Evolutionary conservation across 2,797 vertebrate genomes (phyloP).

Genomic region (Alca torda): DNA sequence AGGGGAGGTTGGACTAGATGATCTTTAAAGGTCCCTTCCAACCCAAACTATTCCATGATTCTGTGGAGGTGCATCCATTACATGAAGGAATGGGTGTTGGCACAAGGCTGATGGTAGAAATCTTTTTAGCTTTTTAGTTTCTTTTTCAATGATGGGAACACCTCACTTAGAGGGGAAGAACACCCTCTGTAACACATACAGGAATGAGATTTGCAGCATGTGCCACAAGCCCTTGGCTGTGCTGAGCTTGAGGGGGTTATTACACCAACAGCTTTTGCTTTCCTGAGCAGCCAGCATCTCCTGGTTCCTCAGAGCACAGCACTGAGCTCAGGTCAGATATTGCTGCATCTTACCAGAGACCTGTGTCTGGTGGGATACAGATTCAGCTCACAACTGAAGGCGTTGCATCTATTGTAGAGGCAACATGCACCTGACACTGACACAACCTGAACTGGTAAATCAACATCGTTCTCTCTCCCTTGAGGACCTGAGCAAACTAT

Average conservation of each 20-base stretch:
- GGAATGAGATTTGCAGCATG: too few species aligned
- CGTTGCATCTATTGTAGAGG: too few species aligned
- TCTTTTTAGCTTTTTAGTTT: neutral
- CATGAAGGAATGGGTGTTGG: neutral
- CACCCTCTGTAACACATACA: too few species aligned
- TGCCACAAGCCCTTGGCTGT: too few species aligned
- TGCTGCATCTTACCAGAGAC: neutral
- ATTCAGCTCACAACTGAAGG: neutral
- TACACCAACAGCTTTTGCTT: too few species aligned
- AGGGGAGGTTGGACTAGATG: too few species aligned
- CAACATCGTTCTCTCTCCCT: neutral
- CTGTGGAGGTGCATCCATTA: neutral
- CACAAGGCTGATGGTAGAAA: neutral
- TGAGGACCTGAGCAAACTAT: neutral
- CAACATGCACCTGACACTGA: neutral
- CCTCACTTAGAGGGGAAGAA: neutral
- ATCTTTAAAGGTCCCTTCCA: too few species aligned
- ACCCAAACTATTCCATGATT: neutral
- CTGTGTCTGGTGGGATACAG: neutral
- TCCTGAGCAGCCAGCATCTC: too few species aligned
- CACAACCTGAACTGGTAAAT: neutral
- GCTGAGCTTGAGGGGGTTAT: too few species aligned
- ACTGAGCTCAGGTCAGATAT: rapidly evolving
- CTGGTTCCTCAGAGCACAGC: neutral
- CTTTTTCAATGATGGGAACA: neutral